These are phyloP conservation scores for Scaptomyza pallida DNA, from an alignment of 1,140 invertebrate genomes.

Conservation along the genomic window DNA sequence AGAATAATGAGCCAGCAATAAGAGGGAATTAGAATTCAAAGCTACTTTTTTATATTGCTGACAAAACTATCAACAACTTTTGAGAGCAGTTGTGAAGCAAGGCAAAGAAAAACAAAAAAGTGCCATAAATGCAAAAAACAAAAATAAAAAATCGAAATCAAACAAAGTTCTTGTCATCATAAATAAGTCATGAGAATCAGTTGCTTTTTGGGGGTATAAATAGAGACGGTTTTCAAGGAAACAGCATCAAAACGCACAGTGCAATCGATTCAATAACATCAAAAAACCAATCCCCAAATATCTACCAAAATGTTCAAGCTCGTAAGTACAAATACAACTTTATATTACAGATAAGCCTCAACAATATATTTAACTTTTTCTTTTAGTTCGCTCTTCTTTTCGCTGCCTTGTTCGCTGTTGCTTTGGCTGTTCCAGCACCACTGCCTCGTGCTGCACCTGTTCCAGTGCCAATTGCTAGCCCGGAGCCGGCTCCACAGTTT, in stretches of 20 bases:
- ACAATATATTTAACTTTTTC: background rate
- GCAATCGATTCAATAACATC: slow-evolving; percentile 60
- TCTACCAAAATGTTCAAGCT: slow-evolving; percentile 81
- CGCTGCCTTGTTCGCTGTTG: slow-evolving; percentile 73
- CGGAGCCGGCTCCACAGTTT: slow-evolving; percentile 72
- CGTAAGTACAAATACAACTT: slow-evolving; percentile 51
- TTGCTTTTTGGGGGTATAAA: slow-evolving; percentile 60
- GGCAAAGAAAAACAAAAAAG: slow-evolving; percentile 1
- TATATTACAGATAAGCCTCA: background rate
- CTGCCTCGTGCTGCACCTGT: slow-evolving; percentile 59
- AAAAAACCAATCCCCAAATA: slow-evolving; percentile 32
- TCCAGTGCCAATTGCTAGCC: slow-evolving; percentile 63
- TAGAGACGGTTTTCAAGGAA: slow-evolving; percentile 14
- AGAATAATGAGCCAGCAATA: slow-evolving; percentile 53
- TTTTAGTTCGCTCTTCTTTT: slow-evolving; percentile 67
- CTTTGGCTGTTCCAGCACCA: slow-evolving; percentile 64
- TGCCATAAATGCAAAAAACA: slow-evolving; percentile 11
- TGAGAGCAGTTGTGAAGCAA: slow-evolving; percentile 1
- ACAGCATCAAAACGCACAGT: slow-evolving; percentile 65
- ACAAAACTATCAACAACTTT: slow-evolving; percentile 57
- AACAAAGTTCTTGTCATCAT: slow-evolving; percentile 41
- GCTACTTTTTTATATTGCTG: slow-evolving; percentile 40
- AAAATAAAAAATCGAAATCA: slow-evolving; percentile 30
- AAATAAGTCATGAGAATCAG: slow-evolving; percentile 72
- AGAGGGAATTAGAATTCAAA: slow-evolving; percentile 73